Base-by-base conservation (phyloP, 2,888 invertebrate genomes). In the Euplagia quadripunctaria region DNA sequence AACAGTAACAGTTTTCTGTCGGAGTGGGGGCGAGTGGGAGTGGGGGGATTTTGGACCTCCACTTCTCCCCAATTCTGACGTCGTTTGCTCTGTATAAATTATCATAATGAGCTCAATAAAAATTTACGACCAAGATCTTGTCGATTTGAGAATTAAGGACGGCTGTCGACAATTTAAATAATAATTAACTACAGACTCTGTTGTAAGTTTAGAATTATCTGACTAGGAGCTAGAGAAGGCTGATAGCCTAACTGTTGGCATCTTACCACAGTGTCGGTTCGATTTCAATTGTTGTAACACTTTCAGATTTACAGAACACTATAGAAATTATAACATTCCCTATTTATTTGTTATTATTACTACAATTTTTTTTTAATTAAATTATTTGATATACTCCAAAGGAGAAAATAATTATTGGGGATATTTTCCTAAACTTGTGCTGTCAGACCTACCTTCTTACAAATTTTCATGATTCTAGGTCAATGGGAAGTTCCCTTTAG, bases 101-200 rank as follows among this genome's bases (percentile, higher is more conserved):
- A 82, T 76, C 65, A 78, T 78, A 83, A 84, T 78, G 79, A 82
- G 75, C 78, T 70, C 80, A 75, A 80, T 84, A 78, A 84, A 73
- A 78, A 79, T 84, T 82, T 79, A 83, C 66, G 79, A 81, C 66
- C 6, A 58, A 55, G 74, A 70, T 77, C 70, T 61, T 65, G 75
- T 67, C 67, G 71, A 72, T 76, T 64, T 67, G 31, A 71, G 67
- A 72, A 77, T 71, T 55, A 73, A 41, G 12, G 64, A 55, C 46
- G 68, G 72, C 42, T 73, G 70, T 9, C 74, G 74, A 12, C 41
- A 0, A 12, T 31, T 20, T 61, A 61, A 61, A 31, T 20, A 12
- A 52, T 16, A 20, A 61, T 20, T 58, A n/a, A 9, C 9, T 31
- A 58, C 17, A 55, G n/a, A 1, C 7, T 9, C n/a, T 17, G 7